phyloP scores from a whole-genome alignment of 2,888 invertebrate species.

The Meghimatium bilineatum region DNA sequence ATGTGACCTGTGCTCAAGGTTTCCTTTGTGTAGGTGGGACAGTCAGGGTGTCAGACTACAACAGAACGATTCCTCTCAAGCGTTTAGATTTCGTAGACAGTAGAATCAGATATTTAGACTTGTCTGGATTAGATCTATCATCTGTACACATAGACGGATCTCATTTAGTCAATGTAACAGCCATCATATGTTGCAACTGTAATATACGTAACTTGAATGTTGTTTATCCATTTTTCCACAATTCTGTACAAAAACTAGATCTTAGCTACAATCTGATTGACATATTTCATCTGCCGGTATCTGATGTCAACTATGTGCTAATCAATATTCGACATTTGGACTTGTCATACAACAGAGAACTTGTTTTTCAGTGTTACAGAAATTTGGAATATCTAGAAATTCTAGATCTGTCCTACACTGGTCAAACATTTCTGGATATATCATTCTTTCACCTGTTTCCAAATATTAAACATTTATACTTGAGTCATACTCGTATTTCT shows the following conservation, averaged over 20 bases:
- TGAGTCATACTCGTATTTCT: background rate
- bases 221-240: background rate
- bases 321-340: background rate
- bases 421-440: background rate
- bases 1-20: slow-evolving; percentile 13
- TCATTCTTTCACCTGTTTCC: background rate
- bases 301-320: no score
- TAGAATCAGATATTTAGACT: background rate
- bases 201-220: background rate
- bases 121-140: slow-evolving; percentile 10
- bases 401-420: slow-evolving; percentile 21
- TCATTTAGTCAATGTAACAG: background rate
- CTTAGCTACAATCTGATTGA: background rate
- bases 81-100: background rate
- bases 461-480: background rate
- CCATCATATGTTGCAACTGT: background rate
- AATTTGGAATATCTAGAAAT: background rate
- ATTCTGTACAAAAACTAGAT: background rate
- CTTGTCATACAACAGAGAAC: background rate
- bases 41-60: background rate
- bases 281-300: background rate
- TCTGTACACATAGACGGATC: no score
- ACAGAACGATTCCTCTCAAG: background rate
- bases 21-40: slow-evolving; percentile 17
- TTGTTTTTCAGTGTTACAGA: background rate